phyloP scores from a whole-genome alignment of 2,797 vertebrate genomes.

The Sebastes itinus region DNA sequence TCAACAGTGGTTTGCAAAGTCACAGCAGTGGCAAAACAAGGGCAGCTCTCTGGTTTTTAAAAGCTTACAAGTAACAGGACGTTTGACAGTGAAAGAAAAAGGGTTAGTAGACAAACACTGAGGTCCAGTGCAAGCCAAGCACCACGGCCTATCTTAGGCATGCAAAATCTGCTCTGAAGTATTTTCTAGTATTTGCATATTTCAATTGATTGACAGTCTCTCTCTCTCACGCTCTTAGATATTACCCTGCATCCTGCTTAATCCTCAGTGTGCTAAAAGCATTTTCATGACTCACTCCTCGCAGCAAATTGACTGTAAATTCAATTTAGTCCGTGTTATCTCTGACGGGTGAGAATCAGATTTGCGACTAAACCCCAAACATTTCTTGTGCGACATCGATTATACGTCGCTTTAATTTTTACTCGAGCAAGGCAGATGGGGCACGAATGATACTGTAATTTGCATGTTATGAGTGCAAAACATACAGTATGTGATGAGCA shows the following conservation, averaged over 20 bases:
- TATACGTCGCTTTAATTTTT: conserved; percentile 5
- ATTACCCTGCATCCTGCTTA: conserved; percentile 11
- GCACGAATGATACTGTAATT: neutral
- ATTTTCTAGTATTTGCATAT: conserved; percentile 15
- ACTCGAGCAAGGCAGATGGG: neutral
- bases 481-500: neutral
- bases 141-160: neutral
- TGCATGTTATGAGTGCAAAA: neutral
- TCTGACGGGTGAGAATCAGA: conserved; percentile 44
- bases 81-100: neutral
- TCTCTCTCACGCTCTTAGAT: conserved; percentile 1
- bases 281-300: conserved; percentile 63
- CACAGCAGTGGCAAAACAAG: neutral
- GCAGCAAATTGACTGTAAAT: conserved; percentile 58
- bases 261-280: conserved; percentile 56
- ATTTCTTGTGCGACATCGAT: conserved; percentile 17
- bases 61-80: neutral
- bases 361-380: conserved; percentile 21
- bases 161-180: neutral
- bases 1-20: neutral
- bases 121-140: neutral
- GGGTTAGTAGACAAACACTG: neutral
- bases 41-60: neutral
- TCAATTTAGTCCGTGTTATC: conserved; percentile 49
- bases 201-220: conserved; percentile 28